A percentile compares a stretch with the other conserved stretches of the same genome.
Evolutionary conservation across 2,888 invertebrate species (phyloP).

Genomic region (Palloptera scutellata): DNA sequence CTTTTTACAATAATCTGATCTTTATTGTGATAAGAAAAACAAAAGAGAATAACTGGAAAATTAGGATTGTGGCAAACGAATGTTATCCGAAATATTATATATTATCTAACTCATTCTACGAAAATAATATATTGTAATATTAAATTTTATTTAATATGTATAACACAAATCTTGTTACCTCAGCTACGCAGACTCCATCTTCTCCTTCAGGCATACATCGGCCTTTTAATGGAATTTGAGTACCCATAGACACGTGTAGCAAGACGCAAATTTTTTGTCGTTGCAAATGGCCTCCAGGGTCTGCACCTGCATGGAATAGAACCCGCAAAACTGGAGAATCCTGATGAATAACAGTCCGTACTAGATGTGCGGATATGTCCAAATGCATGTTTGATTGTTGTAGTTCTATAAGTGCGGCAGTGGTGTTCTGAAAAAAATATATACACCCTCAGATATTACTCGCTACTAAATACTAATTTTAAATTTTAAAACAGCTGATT

Average conservation of each 20-base stretch:
- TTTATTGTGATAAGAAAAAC: too few relatives aligned
- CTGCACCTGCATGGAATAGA: constrained; percentile 89
- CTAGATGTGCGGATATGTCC: constrained; percentile 93
- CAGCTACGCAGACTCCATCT: constrained; percentile 91
- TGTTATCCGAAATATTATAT: too few relatives aligned
- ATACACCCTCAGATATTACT: not conserved
- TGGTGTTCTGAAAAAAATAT: constrained; percentile 53
- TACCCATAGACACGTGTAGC: constrained; percentile 74
- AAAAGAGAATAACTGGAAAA: too few relatives aligned
- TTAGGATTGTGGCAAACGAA: too few relatives aligned
- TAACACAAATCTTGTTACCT: constrained; percentile 65
- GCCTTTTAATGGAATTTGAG: constrained; percentile 75
- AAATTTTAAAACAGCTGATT: too few relatives aligned
- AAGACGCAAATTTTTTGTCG: constrained; percentile 84
- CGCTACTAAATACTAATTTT: too few relatives aligned
- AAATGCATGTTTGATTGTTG: constrained; percentile 77
- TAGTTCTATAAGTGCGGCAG: constrained; percentile 69
- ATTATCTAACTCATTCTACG: too few relatives aligned
- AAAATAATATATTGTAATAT: too few relatives aligned
- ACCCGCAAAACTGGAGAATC: constrained; percentile 93
- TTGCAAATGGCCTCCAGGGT: constrained; percentile 80
- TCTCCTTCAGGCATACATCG: constrained; percentile 94
- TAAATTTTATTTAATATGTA: too few relatives aligned
- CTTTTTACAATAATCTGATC: too few relatives aligned
- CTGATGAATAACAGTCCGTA: constrained; percentile 84